Evolutionary conservation across 2,113 vertebrate genomes (phyloP).

Genomic region (Brachyistius frenatus): DNA sequence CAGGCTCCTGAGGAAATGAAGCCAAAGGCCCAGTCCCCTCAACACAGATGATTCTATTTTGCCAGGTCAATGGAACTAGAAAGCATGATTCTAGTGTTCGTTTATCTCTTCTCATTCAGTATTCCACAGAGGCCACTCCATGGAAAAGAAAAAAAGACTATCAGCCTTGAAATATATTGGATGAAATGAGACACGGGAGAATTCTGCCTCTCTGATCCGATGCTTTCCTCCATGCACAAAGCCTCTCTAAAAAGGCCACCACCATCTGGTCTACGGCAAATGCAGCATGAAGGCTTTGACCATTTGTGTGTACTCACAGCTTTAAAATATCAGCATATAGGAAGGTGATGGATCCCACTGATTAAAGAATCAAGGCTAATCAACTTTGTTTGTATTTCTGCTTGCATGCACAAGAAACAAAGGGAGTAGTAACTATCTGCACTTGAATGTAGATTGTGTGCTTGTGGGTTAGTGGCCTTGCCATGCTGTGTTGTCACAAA

Average conservation of each 20-base stretch:
- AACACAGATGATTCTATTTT: conserved; percentile 74
- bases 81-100: conserved; percentile 40
- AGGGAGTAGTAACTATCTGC: conserved; percentile 12
- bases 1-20: conserved; percentile 48
- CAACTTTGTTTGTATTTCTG: conserved; percentile 19
- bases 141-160: conserved; percentile 63
- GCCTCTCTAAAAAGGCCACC: conserved; percentile 46
- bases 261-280: conserved; percentile 43
- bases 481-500: conserved; percentile 65
- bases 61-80: conserved; percentile 49
- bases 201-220: conserved; percentile 65
- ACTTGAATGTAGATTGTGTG: conserved; percentile 31
- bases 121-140: conserved; percentile 60
- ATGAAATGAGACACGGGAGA: conserved; percentile 74
- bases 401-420: background rate
- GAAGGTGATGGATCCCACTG: background rate
- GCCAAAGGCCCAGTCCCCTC: conserved; percentile 47
- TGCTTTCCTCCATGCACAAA: conserved; percentile 52
- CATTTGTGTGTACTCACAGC: background rate
- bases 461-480: conserved; percentile 25
- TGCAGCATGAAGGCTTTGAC: conserved; percentile 22
- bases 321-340: background rate
- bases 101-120: conserved; percentile 66
- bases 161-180: conserved; percentile 78
- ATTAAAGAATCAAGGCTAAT: conserved; percentile 33